Evolutionary conservation across 2,888 invertebrate genomes (phyloP), one percentile per base, ranked within the genome.

Genomic region (Platycnemis pennipes): DNA sequence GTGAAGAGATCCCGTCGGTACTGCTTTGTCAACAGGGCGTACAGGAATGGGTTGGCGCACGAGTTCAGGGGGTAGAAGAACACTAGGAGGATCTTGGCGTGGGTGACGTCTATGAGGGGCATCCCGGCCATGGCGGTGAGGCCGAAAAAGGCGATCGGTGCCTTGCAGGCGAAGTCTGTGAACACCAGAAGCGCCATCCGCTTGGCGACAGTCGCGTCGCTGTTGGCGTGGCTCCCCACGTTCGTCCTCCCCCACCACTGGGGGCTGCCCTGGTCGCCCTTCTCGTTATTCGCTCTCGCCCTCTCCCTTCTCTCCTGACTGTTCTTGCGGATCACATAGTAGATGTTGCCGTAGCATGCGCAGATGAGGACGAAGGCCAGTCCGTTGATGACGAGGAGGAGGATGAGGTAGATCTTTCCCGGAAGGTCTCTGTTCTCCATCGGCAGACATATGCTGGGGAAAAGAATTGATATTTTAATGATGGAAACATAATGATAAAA

Each of bases 41-140:
- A 98, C 63, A 98, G 96, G 96, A 97, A 98, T 0, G 98, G 98
- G 96, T 98, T 98, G 94, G 98, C 97, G 95, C 97, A 98, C 2
- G 97, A 97, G 96, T 98, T 98, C 95, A 98, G 96, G 0, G 98
- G 98, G 95, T 98, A 97, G 96, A 98, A 97, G 96, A 98, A 98
- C 19, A 98, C 98, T 95, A 97, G 96, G 11, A 97, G 96, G 94
- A 98, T 97, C 95, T 97, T 97, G 7, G 97, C 96, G 95, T 97
- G 96, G 5, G 97, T 96, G 0, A 97, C 97, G n/a, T 96, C 97
- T 94, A 98, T 97, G 63, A 98, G 96, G 0, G 98, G 97, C 95
- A 97, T 96, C 26, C 98, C 98, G 86, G 97, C 96, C 3, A 98
- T 97, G 7, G 98, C 98, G 0, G 98, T 97, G 77, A 98, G 96